Conservation (phyloP, 2,888 invertebrate species). For the Ormyrus pomaceus region DNA sequence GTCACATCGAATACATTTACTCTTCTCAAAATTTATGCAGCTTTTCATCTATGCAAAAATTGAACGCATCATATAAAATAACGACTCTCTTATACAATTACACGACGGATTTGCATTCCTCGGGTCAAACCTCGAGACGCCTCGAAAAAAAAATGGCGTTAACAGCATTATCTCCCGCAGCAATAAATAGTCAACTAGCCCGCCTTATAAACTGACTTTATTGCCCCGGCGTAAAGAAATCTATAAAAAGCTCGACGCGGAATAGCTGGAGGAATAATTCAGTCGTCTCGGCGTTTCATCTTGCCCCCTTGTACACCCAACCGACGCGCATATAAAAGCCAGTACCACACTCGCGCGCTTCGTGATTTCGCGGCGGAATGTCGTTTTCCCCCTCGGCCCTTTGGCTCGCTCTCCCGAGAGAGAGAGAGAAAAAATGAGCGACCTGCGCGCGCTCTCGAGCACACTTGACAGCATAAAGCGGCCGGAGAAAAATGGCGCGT, state of each 20-base stretch:
- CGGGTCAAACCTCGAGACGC: neutral
- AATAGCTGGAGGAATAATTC: too few species aligned
- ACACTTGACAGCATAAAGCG: slow-evolving; percentile 6
- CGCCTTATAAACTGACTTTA: slow-evolving; percentile 10
- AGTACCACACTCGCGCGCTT: neutral
- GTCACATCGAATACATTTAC: too few species aligned
- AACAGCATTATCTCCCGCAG: neutral
- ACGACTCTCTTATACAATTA: too few species aligned
- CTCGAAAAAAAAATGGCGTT: neutral
- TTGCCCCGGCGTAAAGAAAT: neutral
- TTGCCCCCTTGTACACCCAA: neutral
- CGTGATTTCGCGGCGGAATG: slow-evolving; percentile 36
- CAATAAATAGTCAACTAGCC: neutral
- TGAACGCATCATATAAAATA: too few species aligned
- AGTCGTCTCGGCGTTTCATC: neutral
- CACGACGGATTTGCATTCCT: too few species aligned
- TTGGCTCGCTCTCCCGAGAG: too few species aligned
- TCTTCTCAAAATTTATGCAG: too few species aligned
- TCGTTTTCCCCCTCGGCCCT: slow-evolving; percentile 22
- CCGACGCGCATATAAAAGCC: too few species aligned
- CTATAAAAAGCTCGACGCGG: neutral
- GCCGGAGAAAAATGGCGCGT: slow-evolving; percentile 20
- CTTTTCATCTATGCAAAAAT: too few species aligned
- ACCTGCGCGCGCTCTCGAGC: neutral
- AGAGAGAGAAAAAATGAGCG: neutral